Evolutionary conservation across 2,888 invertebrate species (phyloP).

Genomic region (Idaea straminata): DNA sequence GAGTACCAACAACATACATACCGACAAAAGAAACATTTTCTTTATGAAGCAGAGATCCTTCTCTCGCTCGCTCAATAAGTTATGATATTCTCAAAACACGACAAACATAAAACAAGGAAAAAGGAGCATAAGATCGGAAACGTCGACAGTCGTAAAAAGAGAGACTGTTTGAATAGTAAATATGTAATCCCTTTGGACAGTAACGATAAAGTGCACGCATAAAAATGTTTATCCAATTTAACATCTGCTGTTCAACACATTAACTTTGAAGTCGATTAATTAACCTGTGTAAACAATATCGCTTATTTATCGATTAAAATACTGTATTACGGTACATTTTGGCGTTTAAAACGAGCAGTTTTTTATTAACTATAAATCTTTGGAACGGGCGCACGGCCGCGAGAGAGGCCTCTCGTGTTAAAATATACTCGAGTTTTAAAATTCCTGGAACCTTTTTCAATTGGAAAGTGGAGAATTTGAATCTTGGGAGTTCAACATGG

Average conservation of each 20-base stretch:
- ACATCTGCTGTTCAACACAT: slow-evolving; percentile 25
- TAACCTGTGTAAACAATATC: slow-evolving; percentile 27
- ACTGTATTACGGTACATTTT: slow-evolving; percentile 30
- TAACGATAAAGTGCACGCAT: slow-evolving; percentile 19
- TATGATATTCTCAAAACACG: neutral
- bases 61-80: neutral
- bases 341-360: slow-evolving; percentile 38
- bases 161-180: neutral
- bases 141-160: neutral
- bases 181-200: neutral
- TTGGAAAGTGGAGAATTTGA: too few relatives aligned
- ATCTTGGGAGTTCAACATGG: too few relatives aligned
- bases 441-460: too few relatives aligned
- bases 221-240: slow-evolving; percentile 28
- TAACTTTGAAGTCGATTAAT: slow-evolving; percentile 32
- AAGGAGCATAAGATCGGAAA: neutral
- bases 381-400: slow-evolving; percentile 35
- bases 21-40: too few relatives aligned
- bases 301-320: slow-evolving; percentile 42
- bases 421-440: slow-evolving; percentile 44
- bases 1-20: too few relatives aligned
- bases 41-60: too few relatives aligned
- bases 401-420: slow-evolving; percentile 34
- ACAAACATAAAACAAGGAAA: slow-evolving; percentile 1
- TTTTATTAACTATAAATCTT: slow-evolving; percentile 53